phyloP scores from a whole-genome alignment of 2,113 vertebrate species.

The Phaetusa simplex region DNA sequence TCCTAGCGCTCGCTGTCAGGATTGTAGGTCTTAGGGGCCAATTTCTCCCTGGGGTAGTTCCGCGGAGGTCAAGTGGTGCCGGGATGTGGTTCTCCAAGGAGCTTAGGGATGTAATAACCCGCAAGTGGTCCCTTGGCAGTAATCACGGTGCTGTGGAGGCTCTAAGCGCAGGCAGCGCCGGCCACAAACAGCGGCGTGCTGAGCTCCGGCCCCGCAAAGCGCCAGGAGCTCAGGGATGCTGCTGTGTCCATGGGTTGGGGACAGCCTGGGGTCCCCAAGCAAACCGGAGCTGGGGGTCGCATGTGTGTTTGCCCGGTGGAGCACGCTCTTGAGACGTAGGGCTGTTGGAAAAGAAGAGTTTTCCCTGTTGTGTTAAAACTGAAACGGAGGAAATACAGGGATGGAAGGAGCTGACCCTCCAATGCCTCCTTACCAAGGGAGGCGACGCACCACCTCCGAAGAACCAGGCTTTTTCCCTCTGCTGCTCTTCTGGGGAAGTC shows the following conservation, averaged over 20 bases:
- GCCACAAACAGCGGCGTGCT: background rate
- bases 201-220: background rate
- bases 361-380: background rate
- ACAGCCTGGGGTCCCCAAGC: background rate
- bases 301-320: fast-evolving
- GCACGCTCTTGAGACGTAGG: fast-evolving
- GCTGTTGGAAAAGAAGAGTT: background rate
- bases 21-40: background rate
- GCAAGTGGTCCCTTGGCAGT: background rate
- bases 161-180: background rate
- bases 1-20: background rate
- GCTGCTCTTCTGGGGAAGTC: background rate
- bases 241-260: background rate
- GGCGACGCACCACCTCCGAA: background rate
- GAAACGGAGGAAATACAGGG: fast-evolving
- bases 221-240: fast-evolving
- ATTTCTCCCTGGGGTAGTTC: background rate
- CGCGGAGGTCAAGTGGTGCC: background rate
- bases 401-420: background rate
- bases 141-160: background rate
- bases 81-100: background rate
- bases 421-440: background rate
- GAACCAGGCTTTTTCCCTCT: background rate
- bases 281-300: fast-evolving
- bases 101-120: background rate